Percentiles rank a stretch among this genome's conserved stretches.
phyloP scores from a whole-genome alignment of 2,797 vertebrate species.

The Gymnocypris eckloni region DNA sequence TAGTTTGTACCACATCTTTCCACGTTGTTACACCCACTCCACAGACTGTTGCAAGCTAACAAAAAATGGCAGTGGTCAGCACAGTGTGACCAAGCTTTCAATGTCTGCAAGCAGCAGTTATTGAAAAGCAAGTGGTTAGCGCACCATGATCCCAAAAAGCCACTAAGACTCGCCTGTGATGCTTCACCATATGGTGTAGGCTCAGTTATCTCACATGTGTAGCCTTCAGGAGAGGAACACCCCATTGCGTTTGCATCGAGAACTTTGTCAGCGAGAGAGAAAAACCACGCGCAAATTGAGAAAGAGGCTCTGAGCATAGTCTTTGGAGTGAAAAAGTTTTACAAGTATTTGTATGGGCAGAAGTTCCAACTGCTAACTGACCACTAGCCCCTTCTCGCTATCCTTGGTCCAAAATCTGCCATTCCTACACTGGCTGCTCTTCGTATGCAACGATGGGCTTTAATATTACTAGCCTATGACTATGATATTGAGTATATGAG shows the following conservation, averaged over 20 bases:
- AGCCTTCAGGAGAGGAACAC: slow-evolving; percentile 72
- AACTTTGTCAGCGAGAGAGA: slow-evolving; percentile 51
- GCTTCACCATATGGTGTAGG: slow-evolving; percentile 72
- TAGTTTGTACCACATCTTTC: not conserved
- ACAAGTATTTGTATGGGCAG: slow-evolving; percentile 54
- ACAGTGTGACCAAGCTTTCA: slow-evolving; percentile 71
- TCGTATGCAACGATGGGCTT: slow-evolving; percentile 1
- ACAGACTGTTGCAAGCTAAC: not conserved
- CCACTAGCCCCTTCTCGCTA: slow-evolving; percentile 23
- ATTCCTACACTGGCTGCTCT: not conserved
- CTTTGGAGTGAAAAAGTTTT: slow-evolving; percentile 52
- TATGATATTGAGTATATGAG: not conserved
- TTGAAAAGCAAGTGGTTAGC: slow-evolving; percentile 27
- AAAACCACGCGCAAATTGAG: slow-evolving; percentile 50
- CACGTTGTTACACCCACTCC: not conserved
- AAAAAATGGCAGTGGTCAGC: slow-evolving; percentile 56
- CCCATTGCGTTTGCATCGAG: slow-evolving; percentile 65
- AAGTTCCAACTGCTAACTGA: slow-evolving; percentile 47
- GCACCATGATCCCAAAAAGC: slow-evolving; percentile 67
- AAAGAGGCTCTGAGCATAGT: slow-evolving; percentile 54
- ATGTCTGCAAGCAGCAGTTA: slow-evolving; percentile 69
- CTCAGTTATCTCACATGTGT: slow-evolving; percentile 68
- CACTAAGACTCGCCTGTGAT: slow-evolving; percentile 75
- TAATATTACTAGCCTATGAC: not conserved
- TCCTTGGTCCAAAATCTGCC: not conserved